Base-by-base conservation (phyloP, 2,797 vertebrate genomes). In the Onychomys torridus region DNA sequence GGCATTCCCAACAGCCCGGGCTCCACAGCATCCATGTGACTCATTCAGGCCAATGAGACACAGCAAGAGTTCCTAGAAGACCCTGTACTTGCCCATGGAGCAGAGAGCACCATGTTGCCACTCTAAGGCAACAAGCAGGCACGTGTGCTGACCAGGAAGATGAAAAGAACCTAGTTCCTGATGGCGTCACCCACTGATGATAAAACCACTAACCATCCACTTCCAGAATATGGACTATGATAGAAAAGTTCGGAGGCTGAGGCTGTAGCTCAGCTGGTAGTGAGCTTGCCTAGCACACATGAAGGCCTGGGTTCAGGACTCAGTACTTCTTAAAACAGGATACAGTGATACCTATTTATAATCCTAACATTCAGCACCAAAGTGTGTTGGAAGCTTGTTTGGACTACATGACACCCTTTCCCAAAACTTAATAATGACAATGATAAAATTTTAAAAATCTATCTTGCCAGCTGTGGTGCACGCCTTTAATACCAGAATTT, bases 1-100 rank as follows among this genome's bases (percentile, higher is more conserved):
- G 87, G 67, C 63, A 11, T 73, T 91, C 82, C 82, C 95, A 91
- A 9, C 27, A 89, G 73, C 76, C 59, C 34, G 87, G 92, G 79
- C 40, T 59, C 19, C 37, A 71, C 32, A 5, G 10, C 23, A 34
- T 49, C 9, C 88, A 73, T 0, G 2, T 76, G 89, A 89, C 21
- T 25, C 29, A 25, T 69, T 91, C 57, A 77, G 76, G 65, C 69
- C 78, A 77, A 34, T 95, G n/a, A 95, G 65, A 86, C 5, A 43
- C 40, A 61, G 40, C 21, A 65, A 13, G 57, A 25, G 6, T 6
- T 87, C 76, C 76, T 65, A 11, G 63, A 87, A 85, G 67, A 55
- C 32, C n/a, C 32, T 71, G 11, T 43, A 34, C n/a, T 67, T 81
- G 86, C 78, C 77, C 1, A 27, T 3, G 8, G 89, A 76, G 63